Base-by-base conservation (phyloP, 2,797 vertebrate species). In the Yasuhikotakia modesta region DNA sequence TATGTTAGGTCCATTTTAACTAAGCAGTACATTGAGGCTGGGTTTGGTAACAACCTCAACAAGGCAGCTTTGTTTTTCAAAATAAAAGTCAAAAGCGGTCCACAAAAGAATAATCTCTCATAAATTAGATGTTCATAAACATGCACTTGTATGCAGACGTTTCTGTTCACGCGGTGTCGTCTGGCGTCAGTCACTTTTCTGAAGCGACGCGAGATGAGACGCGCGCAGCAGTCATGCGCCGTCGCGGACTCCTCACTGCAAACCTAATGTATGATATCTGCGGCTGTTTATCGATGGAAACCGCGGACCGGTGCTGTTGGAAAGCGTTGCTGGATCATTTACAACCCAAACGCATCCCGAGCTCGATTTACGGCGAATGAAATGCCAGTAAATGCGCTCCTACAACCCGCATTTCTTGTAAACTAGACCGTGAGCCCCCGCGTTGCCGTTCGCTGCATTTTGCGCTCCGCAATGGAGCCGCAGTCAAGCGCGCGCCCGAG, bases 261-360 rank as follows among this genome's bases (percentile, higher is more conserved):
- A 52, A 19, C 24, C 58, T 55, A 66, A 53, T 65, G n/a, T 35
- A 11, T 45, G 52, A 63, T 14, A 70, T 5, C 4, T 21, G 30
- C 32, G 16, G 19, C 19, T 30, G 76, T 70, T 58, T 50, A 30
- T 73, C 35, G 21, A 43, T 21, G 70, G 76, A 61, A 86, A 70
- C 80, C 78, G 79, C 81, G 64, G 79, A 81, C 83, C 79, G 78
- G 63, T 69, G 66, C 46, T 61, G 71, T 79, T 58, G 43, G 45
- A 60, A 76, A 48, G 21, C 66, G 53, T 55, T 79, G 52, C 73
- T 52, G 35, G 70, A 10, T 48, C 35, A 30, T n/a, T 74, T 68
- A 55, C 53, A 35, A 27, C 14, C 22, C 45, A 16, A 57, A 78
- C 67, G 69, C 22, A 27, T 72, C 60, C 22, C 65, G 46, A 66